Conservation (phyloP, 1,140 invertebrate genomes). For the Cydia splendana region DNA sequence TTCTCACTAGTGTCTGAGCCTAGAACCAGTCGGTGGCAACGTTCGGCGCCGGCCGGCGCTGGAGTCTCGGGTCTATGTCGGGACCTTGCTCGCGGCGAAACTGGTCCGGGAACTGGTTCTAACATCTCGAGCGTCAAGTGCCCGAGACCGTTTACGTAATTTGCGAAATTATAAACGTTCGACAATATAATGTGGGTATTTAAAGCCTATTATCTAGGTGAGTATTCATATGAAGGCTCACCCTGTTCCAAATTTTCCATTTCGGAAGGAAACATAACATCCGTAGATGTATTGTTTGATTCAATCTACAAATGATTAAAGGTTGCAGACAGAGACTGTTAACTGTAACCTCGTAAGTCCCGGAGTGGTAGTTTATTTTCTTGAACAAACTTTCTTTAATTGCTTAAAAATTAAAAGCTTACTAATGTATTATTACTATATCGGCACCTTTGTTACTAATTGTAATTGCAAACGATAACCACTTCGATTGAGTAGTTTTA, state of each 20-base stretch:
- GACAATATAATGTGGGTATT: not conserved
- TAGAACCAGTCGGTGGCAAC: constrained; percentile 38
- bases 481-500: not conserved
- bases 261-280: constrained; percentile 10
- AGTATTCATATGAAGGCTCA: not conserved
- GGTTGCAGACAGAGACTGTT: not conserved
- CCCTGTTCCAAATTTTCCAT: not conserved
- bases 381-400: not conserved
- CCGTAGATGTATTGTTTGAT: not conserved
- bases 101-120: constrained; percentile 59
- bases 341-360: constrained; percentile 1
- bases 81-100: constrained; percentile 66
- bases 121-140: constrained; percentile 21
- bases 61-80: constrained; percentile 54
- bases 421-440: not conserved
- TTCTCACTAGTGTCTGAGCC: not conserved
- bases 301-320: not conserved
- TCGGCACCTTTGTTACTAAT: not conserved
- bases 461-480: not conserved
- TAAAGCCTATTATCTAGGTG: not conserved
- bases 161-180: constrained; percentile 38
- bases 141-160: constrained; percentile 52
- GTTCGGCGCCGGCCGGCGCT: constrained; percentile 42
- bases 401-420: not conserved
- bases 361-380: not conserved